Conservation (phyloP, 2,113 vertebrate species). For the Opisthocomus hoazin region DNA sequence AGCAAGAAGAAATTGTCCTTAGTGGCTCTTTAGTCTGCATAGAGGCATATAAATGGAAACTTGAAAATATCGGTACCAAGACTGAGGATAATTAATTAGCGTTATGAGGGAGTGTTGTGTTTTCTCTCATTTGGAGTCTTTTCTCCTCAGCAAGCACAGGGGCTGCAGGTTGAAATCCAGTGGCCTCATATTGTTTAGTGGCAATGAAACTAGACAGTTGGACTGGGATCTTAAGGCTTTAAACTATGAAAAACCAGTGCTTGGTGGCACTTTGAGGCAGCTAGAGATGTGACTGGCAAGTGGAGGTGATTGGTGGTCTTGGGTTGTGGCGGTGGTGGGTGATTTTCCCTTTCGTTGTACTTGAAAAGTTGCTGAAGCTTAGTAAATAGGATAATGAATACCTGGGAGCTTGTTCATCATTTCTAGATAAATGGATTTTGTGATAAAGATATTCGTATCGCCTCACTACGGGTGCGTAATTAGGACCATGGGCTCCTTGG, state of each 20-base stretch:
- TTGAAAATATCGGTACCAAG: not conserved
- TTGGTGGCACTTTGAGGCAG: not conserved
- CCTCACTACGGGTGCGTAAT: not conserved
- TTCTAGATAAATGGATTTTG: not conserved
- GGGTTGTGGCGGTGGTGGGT: rapidly evolving
- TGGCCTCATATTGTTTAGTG: rapidly evolving
- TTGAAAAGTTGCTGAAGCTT: not conserved
- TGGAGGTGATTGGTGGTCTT: not conserved
- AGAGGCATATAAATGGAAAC: not conserved
- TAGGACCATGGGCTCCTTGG: not conserved
- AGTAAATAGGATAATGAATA: not conserved
- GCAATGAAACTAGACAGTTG: not conserved
- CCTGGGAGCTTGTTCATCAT: not conserved
- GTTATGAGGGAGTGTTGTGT: not conserved
- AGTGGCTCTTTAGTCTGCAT: not conserved
- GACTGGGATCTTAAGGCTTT: not conserved
- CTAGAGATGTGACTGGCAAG: not conserved
- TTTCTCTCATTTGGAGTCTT: not conserved
- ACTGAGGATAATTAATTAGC: not conserved
- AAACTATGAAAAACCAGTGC: not conserved
- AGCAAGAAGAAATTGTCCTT: not conserved
- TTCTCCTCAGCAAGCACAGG: not conserved
- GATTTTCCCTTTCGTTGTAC: not conserved
- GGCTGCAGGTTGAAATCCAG: not conserved
- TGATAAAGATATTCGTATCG: not conserved